phyloP scores from a whole-genome alignment of 2,797 vertebrate genomes.

The Garrulus glandarius region DNA sequence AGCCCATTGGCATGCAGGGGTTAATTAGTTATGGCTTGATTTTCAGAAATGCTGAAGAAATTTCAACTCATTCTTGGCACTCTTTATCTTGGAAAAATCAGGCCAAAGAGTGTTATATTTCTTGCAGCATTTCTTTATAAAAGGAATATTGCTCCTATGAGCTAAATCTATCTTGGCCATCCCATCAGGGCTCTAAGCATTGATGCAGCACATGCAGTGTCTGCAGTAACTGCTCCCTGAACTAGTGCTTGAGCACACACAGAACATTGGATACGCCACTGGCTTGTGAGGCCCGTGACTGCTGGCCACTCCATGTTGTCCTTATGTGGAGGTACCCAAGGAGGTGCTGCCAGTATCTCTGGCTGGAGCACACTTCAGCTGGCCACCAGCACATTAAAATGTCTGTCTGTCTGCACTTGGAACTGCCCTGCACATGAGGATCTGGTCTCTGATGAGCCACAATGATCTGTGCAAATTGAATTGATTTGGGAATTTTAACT shows the following conservation, averaged over 20 bases:
- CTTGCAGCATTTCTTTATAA: not conserved
- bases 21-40: not conserved
- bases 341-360: not conserved
- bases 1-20: not conserved
- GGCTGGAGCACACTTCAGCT: not conserved
- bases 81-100: not conserved
- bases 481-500: not conserved
- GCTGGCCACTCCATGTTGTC: accelerated
- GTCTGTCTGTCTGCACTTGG: not conserved
- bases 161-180: not conserved
- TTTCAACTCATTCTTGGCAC: not conserved
- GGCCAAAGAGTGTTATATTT: not conserved
- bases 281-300: accelerated
- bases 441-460: not conserved
- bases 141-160: not conserved
- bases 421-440: not conserved
- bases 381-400: not conserved
- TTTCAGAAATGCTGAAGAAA: not conserved
- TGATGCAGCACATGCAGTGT: not conserved
- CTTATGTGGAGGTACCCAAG: accelerated
- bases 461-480: not conserved
- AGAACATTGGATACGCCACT: accelerated
- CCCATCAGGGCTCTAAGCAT: not conserved
- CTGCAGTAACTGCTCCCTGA: not conserved
- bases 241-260: not conserved